Evolutionary conservation across 2,888 invertebrate species (phyloP).

Genomic region (Pachymerium ferrugineum): DNA sequence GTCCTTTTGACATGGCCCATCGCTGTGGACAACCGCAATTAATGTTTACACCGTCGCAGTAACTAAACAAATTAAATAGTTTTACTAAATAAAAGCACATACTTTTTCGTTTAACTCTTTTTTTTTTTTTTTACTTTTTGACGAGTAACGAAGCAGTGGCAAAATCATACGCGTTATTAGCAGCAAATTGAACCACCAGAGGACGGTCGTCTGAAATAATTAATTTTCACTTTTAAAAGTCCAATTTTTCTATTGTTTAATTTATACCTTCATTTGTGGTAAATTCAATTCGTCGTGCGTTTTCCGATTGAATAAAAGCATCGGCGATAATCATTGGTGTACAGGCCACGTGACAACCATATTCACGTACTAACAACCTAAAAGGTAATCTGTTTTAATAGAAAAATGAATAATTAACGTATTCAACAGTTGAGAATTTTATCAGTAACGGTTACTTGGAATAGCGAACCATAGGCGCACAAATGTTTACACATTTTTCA

Average conservation of each 20-base stretch:
- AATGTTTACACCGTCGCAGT: constrained; percentile 85
- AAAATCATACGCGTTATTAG: constrained; percentile 75
- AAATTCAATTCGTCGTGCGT: constrained; percentile 79
- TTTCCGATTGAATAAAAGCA: constrained; percentile 80
- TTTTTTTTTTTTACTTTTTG: constrained; percentile 59
- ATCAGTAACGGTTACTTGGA: constrained; percentile 59
- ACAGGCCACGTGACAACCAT: constrained; percentile 81
- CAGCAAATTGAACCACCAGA: constrained; percentile 90
- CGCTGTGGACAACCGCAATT: constrained; percentile 97
- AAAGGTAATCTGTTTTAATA: constrained; percentile 63
- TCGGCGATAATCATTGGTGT: constrained; percentile 97
- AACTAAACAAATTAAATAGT: not conserved
- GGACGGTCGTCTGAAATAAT: constrained; percentile 67
- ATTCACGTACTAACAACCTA: constrained; percentile 66
- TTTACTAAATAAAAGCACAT: not conserved
- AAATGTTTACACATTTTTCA: constrained; percentile 64
- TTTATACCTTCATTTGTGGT: constrained; percentile 52
- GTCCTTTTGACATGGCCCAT: constrained; percentile 88
- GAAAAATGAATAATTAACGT: constrained; percentile 23
- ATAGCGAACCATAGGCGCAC: constrained; percentile 95
- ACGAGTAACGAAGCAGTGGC: constrained; percentile 77
- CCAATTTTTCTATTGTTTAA: not conserved
- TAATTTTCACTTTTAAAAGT: not conserved
- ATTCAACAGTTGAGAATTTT: not conserved
- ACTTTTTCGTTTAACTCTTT: not conserved